Conservation (phyloP, 2,113 vertebrate genomes). For the Guaruba guarouba region DNA sequence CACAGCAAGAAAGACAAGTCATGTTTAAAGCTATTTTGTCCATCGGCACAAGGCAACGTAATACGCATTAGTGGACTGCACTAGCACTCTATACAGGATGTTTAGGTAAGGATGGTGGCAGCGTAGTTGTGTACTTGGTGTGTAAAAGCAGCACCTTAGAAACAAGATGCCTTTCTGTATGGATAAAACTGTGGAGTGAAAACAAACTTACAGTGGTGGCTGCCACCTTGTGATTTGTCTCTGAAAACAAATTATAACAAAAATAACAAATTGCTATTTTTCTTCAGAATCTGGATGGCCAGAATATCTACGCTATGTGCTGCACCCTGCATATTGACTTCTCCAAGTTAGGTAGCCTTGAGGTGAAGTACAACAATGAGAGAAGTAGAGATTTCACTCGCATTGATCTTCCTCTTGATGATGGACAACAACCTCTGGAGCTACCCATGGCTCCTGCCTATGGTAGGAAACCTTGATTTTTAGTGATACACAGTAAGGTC, state of each 20-base stretch:
- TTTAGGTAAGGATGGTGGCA: neutral
- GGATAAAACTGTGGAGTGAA: neutral
- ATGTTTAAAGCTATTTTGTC: neutral
- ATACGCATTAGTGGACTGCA: neutral
- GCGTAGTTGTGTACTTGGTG: neutral
- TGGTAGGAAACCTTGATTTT: constrained; percentile 69
- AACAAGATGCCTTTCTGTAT: neutral
- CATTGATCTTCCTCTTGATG: constrained; percentile 79
- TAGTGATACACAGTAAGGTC: neutral
- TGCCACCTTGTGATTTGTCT: neutral
- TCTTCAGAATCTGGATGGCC: constrained; percentile 81
- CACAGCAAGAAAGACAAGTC: neutral
- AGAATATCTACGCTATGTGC: constrained; percentile 79
- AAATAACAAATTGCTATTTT: neutral
- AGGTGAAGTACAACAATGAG: constrained; percentile 86
- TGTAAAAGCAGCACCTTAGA: neutral
- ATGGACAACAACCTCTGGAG: constrained; percentile 70
- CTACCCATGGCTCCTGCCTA: constrained; percentile 65
- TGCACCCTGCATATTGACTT: constrained; percentile 84
- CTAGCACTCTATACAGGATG: neutral
- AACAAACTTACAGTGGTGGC: neutral
- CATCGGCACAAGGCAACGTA: fast-evolving
- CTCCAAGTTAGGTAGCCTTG: constrained; percentile 82
- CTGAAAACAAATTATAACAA: neutral
- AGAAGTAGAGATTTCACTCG: constrained; percentile 89